Evolutionary conservation across 1,140 invertebrate genomes (phyloP).

Genomic region (Pissodes strobi): DNA sequence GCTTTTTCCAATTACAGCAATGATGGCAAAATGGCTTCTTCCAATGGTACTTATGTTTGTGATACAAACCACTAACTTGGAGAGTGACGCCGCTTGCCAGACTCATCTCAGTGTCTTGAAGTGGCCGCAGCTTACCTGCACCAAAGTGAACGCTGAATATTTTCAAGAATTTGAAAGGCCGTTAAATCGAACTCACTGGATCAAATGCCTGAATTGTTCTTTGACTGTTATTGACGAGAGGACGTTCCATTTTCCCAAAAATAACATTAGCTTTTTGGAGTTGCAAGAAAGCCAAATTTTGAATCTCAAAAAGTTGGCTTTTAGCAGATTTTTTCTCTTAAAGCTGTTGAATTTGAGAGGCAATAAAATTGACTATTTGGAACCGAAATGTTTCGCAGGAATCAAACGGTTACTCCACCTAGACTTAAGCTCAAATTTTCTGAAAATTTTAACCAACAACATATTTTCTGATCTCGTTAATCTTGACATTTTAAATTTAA

Average conservation of each 20-base stretch:
- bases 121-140: constrained; percentile 43
- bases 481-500: constrained; percentile 49
- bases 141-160: constrained; percentile 38
- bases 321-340: constrained; percentile 42
- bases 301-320: constrained; percentile 41
- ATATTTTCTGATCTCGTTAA: constrained; percentile 45
- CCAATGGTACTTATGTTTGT: constrained; percentile 29
- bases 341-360: constrained; percentile 44
- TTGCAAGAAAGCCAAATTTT: constrained; percentile 32
- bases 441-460: constrained; percentile 44
- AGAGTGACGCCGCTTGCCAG: constrained; percentile 29
- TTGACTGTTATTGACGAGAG: constrained; percentile 41
- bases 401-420: constrained; percentile 43
- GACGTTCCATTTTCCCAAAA: constrained; percentile 47
- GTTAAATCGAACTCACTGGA: constrained; percentile 44
- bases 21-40: constrained; percentile 43
- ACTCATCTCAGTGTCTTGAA: constrained; percentile 27
- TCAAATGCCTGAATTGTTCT: constrained; percentile 47
- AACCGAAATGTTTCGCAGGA: constrained; percentile 40
- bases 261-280: constrained; percentile 46
- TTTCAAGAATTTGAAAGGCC: constrained; percentile 42
- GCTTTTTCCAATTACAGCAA: constrained; percentile 33
- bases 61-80: constrained; percentile 20
- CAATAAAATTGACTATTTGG: constrained; percentile 42
- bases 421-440: constrained; percentile 46